Base-by-base conservation (phyloP, 2,888 invertebrate species). In the Marronus borbonicus region DNA sequence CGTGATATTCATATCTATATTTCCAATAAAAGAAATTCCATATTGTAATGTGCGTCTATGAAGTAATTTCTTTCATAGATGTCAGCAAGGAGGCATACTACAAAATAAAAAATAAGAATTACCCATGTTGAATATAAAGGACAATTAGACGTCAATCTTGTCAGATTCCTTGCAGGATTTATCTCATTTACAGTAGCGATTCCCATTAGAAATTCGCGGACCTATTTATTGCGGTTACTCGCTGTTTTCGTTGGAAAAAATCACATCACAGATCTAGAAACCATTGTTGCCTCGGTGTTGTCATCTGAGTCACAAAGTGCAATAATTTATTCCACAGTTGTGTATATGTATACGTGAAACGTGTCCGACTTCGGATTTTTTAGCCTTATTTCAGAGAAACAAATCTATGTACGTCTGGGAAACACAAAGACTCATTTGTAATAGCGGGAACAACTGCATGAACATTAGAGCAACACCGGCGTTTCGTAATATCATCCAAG, bases 351-450 rank as follows among this genome's bases (percentile, higher is more conserved):
- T 70, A 70, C 72, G 72, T 58, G 58, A 72, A 72, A 72, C 72
- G 72, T 72, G 72, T 72, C 72, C 58, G 60, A 72, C 72, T 72
- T 17, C n/a, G 39, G 36, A 72, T 58, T 60, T 72, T 72, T 72
- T 58, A 31, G 39, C 72, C 72, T 72, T 72, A 72, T 72, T 72
- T 20, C 20, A 28, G 60, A 39, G 72, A 72, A 72, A 60, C 72
- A 72, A 60, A 72, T 72, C 72, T 72, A 20, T 58, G 72, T 50
- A 50, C 50, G 68, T 72, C 72, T 72, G 17, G 72, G 12, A 72
- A 72, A 72, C 72, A 72, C 72, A 72, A 72, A 72, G 72, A 58
- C 72, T 72, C 72, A 72, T 72, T 72, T 72, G 72, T 72, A 72
- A 72, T 72, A 58, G 58, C 58, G 36, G 55, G 72, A 72, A 39